Conservation (phyloP, 2,797 vertebrate species). For the Lacerta agilis region DNA sequence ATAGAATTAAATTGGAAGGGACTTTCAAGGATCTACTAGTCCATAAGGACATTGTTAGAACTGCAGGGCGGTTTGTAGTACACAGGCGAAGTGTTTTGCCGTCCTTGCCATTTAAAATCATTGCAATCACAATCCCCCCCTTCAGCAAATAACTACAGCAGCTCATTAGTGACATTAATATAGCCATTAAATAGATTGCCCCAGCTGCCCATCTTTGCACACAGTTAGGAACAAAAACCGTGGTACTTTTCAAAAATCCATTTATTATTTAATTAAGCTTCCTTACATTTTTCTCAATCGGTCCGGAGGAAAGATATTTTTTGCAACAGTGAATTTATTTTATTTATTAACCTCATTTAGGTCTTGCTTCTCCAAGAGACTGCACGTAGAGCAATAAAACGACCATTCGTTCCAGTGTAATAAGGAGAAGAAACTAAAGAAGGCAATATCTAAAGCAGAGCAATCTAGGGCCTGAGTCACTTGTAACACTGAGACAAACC, state of each 20-base stretch:
- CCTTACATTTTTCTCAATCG: not conserved
- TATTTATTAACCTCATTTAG: not conserved
- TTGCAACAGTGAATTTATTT: not conserved
- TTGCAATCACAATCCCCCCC: not conserved
- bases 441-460: not conserved
- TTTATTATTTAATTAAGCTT: not conserved
- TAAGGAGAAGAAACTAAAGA: not conserved
- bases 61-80: not conserved
- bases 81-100: not conserved
- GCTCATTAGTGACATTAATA: not conserved
- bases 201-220: not conserved
- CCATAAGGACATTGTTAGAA: not conserved
- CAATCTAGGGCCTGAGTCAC: not conserved
- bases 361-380: not conserved
- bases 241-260: constrained; percentile 7
- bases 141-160: not conserved
- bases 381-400: not conserved
- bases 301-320: not conserved
- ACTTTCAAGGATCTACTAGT: too few relatives aligned
- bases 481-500: not conserved
- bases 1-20: too few relatives aligned
- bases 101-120: not conserved
- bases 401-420: not conserved
- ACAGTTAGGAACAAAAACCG: not conserved
- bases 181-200: not conserved